Conservation (phyloP, 1,140 invertebrate genomes). For the Microplitis mediator region DNA sequence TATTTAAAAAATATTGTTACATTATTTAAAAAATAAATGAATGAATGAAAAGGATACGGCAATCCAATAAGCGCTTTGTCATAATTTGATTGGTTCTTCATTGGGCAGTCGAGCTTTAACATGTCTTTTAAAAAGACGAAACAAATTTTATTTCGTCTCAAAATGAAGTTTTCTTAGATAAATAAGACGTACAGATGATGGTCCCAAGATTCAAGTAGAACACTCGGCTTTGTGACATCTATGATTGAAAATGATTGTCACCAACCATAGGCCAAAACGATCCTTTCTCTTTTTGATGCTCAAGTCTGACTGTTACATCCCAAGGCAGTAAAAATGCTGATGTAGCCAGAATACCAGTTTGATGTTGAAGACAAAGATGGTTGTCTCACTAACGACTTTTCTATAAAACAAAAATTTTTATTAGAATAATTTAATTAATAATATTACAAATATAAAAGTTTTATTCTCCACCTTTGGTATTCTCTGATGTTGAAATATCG, state of each 20-base stretch:
- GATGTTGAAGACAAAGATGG: constrained; percentile 81
- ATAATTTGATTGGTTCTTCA: constrained; percentile 76
- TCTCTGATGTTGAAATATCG: constrained; percentile 52
- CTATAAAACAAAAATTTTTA: constrained; percentile 45
- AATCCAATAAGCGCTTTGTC: constrained; percentile 90
- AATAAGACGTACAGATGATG: too few relatives aligned
- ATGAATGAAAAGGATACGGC: constrained; percentile 71
- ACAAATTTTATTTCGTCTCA: too few relatives aligned
- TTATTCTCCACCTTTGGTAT: constrained; percentile 48
- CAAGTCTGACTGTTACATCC: constrained; percentile 82
- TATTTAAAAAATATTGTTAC: not conserved
- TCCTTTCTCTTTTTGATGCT: constrained; percentile 58
- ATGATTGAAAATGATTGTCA: constrained; percentile 47
- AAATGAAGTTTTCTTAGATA: too few relatives aligned
- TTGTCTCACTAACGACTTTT: constrained; percentile 70
- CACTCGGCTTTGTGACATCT: too few relatives aligned
- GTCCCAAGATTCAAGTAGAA: too few relatives aligned
- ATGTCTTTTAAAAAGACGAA: too few relatives aligned
- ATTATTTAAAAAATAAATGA: constrained; percentile 14
- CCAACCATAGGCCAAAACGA: constrained; percentile 54
- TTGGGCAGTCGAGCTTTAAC: too few relatives aligned
- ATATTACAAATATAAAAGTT: not conserved
- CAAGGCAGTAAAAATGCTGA: constrained; percentile 93
- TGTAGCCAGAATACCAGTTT: constrained; percentile 85
- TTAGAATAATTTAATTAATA: not conserved